A percentile compares a stretch with the other conserved stretches of the same genome.
These are phyloP conservation scores for Orchestia grillus DNA, from an alignment of 1,140 invertebrate species.

Conservation along the genomic window DNA sequence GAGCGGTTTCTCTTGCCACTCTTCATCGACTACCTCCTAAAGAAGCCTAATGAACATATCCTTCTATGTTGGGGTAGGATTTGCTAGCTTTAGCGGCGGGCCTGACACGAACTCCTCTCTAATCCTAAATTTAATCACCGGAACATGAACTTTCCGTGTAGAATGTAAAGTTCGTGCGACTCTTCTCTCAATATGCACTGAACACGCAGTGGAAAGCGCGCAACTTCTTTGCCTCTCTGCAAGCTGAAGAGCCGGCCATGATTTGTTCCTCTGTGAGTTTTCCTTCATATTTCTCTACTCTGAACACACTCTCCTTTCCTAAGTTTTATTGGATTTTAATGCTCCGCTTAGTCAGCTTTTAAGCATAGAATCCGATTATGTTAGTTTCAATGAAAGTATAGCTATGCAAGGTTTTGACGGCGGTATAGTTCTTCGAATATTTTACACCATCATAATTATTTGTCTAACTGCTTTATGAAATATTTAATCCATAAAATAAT, in stretches of 20 bases:
- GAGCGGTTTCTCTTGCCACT: background rate
- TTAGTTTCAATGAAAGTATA: background rate
- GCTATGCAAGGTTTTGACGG: background rate
- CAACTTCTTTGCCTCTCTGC: background rate
- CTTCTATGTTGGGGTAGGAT: background rate
- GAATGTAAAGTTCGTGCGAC: slow-evolving; percentile 28
- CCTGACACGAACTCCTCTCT: slow-evolving; percentile 21
- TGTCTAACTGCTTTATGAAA: background rate
- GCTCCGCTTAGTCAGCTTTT: background rate
- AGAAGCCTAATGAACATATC: slow-evolving; percentile 3
- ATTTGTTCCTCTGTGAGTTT: background rate
- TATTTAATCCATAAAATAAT: background rate
- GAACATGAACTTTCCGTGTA: slow-evolving; percentile 39
- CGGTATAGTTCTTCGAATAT: background rate
- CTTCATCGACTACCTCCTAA: background rate
- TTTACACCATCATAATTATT: background rate
- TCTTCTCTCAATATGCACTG: background rate
- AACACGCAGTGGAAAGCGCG: background rate
- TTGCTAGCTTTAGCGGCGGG: background rate
- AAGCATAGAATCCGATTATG: background rate
- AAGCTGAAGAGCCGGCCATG: background rate
- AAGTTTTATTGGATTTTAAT: background rate
- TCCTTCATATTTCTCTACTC: background rate
- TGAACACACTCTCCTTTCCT: background rate
- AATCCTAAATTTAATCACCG: slow-evolving; percentile 40